Conservation (phyloP, 2,113 vertebrate genomes). For the Oriolus oriolus region DNA sequence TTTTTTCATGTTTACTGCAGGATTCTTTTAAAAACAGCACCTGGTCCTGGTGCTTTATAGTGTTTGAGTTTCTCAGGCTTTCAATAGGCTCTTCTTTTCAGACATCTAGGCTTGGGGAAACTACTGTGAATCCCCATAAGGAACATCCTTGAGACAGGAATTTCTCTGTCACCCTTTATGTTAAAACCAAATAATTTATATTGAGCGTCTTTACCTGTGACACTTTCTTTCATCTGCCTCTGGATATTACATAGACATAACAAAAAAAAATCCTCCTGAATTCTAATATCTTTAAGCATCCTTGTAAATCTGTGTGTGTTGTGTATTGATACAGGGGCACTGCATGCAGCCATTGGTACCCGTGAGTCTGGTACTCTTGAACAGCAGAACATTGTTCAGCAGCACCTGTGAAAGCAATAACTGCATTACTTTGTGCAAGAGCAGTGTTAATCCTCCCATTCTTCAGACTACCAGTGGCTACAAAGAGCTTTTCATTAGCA, state of each 20-base stretch:
- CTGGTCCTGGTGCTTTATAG: neutral
- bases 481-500: neutral
- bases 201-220: neutral
- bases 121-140: neutral
- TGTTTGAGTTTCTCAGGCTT: neutral
- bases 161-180: neutral
- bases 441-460: neutral
- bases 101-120: neutral
- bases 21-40: neutral
- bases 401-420: neutral
- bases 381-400: neutral
- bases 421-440: neutral
- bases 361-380: neutral
- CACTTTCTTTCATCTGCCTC: neutral
- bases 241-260: neutral
- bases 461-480: neutral
- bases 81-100: neutral
- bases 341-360: neutral
- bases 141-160: neutral
- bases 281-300: neutral
- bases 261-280: neutral
- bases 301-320: neutral
- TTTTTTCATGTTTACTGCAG: neutral
- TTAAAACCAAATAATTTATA: neutral
- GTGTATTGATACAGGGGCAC: rapidly evolving